Base-by-base conservation (phyloP, 2,113 vertebrate species). In the Varanus komodoensis region DNA sequence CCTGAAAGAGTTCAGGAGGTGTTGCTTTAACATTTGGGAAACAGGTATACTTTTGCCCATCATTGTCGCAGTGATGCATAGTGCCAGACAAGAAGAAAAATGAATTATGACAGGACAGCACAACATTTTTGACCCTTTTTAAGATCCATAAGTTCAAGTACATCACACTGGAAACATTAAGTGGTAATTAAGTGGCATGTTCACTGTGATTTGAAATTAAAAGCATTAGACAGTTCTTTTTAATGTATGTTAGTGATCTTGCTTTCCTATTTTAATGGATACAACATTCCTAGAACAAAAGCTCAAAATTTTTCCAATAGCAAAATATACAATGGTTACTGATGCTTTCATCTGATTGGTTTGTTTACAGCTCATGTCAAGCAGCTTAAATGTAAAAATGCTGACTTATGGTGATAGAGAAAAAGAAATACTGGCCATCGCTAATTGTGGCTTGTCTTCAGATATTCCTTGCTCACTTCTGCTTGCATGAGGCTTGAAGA, bases 381-480 rank as follows among this genome's bases (percentile, higher is more conserved):
- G 81, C 71, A 11, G 69, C 77, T 84, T 23, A 1, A 7, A 8
- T 87, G n/a, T 77, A 83, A 89, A 77, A 82, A 0, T 2, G 14
- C 64, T 83, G 77, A 74, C 57, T 74, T 68, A 68, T 86, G 82
- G 3, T 9, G 27, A 23, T 68, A 44, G 38, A 44, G 38, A 44
- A 44, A 44, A 44, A 44, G 77, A 80, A 91, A 85, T 85, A 1
- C 82, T 79, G 11, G 82, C 81, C 0, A 61, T 71, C 32, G 77
- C 0, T 87, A 34, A 91, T 90, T 17, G 1, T 12, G 44, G 82
- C 2, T 78, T 91, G 14, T 61, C 0, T 0, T 69, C 69, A 67
- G 23, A 89, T 74, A 38, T 68, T 74, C 44, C 27, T 64, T 89
- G 17, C 25, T 89, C 69, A 15, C 50, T 88, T 50, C 87, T 67